Conservation (phyloP, 2,888 invertebrate species). For the Lasioglossum villosulum region DNA sequence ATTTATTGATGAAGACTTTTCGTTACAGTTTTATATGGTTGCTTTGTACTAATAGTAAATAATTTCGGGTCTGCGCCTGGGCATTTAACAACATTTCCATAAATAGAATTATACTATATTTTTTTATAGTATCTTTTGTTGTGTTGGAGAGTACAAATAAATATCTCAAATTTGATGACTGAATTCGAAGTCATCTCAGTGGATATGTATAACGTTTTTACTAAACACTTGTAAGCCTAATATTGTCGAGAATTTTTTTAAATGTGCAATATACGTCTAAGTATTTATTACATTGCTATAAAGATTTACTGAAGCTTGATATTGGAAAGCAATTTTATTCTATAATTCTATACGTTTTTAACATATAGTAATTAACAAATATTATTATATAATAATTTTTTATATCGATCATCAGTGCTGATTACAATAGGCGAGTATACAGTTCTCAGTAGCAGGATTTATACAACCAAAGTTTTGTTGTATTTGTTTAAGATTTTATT, state of each 20-base stretch:
- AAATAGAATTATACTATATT: conserved; percentile 51
- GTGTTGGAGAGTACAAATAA: conserved; percentile 72
- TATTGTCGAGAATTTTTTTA: conserved; percentile 56
- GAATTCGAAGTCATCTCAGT: conserved; percentile 53
- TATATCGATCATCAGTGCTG: conserved; percentile 28
- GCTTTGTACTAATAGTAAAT: conserved; percentile 41
- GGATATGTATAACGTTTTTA: conserved; percentile 65
- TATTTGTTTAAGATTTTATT: conserved; percentile 56
- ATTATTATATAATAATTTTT: conserved; percentile 33
- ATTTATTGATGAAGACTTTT: conserved; percentile 39
- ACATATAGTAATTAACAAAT: conserved; percentile 41
- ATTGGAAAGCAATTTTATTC: conserved; percentile 39
- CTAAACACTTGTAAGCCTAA: conserved; percentile 64
- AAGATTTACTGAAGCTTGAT: conserved; percentile 46
- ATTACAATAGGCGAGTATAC: conserved; percentile 20
- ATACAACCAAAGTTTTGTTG: conserved; percentile 63
- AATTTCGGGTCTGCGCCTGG: conserved; percentile 46
- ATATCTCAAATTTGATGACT: conserved; percentile 63
- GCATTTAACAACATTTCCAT: conserved; percentile 42
- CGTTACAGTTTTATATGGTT: conserved; percentile 52
- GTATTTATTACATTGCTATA: conserved; percentile 52
- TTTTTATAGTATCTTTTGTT: conserved; percentile 63
- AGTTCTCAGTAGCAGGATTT: conserved; percentile 48
- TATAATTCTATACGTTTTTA: conserved; percentile 45
- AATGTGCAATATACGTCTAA: conserved; percentile 61